Percentiles rank a stretch among this genome's conserved stretches.
phyloP scores from a whole-genome alignment of 2,113 vertebrate genomes.

The Lontra canadensis region DNA sequence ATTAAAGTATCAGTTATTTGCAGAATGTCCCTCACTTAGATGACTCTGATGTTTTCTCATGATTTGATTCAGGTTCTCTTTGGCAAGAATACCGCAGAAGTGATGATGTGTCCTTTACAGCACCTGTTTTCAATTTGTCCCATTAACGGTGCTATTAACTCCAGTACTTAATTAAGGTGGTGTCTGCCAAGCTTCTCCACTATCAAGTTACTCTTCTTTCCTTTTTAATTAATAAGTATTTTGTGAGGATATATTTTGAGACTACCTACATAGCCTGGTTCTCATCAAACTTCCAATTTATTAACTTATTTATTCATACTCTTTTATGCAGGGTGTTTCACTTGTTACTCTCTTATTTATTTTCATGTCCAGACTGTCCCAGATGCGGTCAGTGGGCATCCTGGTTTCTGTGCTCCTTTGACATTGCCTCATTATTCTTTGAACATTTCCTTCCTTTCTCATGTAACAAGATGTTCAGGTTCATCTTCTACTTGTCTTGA shows the following conservation, averaged over 20 bases:
- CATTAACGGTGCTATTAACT: not conserved
- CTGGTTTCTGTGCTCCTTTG: not conserved
- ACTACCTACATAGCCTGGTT: not conserved
- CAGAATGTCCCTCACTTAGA: not conserved
- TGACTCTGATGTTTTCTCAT: not conserved
- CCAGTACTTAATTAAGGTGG: not conserved
- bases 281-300: not conserved
- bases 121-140: not conserved
- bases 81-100: not conserved
- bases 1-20: not conserved
- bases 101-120: not conserved
- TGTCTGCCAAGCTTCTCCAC: not conserved
- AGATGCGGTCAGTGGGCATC: not conserved
- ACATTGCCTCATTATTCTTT: not conserved
- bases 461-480: accelerated
- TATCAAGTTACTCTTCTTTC: not conserved
- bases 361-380: not conserved
- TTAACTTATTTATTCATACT: not conserved
- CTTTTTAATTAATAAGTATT: not conserved
- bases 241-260: not conserved
- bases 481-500: not conserved
- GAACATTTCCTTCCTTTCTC: not conserved
- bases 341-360: not conserved
- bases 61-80: not conserved
- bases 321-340: not conserved